These are phyloP conservation scores for Glyphotaelius pellucidus DNA, from an alignment of 2,888 invertebrate species.

Conservation along the genomic window DNA sequence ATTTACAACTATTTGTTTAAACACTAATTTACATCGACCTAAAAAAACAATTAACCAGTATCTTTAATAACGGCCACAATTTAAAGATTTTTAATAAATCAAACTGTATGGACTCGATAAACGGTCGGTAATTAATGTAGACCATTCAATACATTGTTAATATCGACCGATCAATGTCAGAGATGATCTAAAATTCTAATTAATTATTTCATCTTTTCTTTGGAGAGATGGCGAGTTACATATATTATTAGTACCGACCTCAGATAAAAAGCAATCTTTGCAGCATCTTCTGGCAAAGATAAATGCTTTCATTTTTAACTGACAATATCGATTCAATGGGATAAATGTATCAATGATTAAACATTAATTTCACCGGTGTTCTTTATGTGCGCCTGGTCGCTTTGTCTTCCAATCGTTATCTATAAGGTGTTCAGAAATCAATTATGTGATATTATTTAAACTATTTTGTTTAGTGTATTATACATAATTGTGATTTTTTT, in stretches of 20 bases:
- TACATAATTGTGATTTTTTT: too few relatives aligned
- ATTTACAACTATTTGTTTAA: background rate
- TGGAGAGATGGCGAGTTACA: background rate
- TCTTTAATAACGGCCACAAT: background rate
- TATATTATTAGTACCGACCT: constrained; percentile 24
- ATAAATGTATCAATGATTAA: constrained; percentile 40
- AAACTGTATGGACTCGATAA: constrained; percentile 12
- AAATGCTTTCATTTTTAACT: constrained; percentile 56
- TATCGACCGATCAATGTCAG: constrained; percentile 41
- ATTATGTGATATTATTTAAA: background rate
- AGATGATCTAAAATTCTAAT: constrained; percentile 40
- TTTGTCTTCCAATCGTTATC: background rate
- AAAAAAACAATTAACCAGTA: background rate
- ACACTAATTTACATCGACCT: background rate
- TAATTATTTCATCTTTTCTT: constrained; percentile 31
- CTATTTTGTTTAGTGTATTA: too few relatives aligned
- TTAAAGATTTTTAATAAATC: constrained; percentile 7
- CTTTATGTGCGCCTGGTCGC: background rate
- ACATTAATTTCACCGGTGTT: constrained; percentile 42
- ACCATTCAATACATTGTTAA: constrained; percentile 40
- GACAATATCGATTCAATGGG: constrained; percentile 49
- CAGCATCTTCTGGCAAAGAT: constrained; percentile 43
- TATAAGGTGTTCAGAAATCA: background rate
- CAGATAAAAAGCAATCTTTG: background rate
- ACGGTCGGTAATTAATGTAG: constrained; percentile 14